Evolutionary conservation across 2,888 invertebrate species (phyloP).

Genomic region (Lasioglossum figueresi): DNA sequence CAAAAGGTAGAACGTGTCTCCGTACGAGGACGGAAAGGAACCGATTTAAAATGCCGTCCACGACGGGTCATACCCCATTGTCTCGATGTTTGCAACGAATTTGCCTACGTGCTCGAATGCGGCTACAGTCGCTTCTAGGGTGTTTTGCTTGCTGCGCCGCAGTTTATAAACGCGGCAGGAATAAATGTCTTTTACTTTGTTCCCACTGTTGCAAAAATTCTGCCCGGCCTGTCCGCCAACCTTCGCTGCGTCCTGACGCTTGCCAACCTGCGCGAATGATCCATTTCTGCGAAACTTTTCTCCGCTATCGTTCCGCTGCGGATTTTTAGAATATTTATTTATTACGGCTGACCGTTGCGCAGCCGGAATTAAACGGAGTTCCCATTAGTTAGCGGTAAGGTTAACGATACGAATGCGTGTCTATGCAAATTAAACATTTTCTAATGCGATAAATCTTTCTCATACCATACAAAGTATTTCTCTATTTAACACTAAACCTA

Average conservation of each 20-base stretch:
- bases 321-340: background rate
- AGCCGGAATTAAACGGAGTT: background rate
- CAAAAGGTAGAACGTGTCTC: slow-evolving; percentile 59
- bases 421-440: background rate
- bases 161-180: slow-evolving; percentile 77
- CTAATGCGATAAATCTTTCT: too few species aligned
- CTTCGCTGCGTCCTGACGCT: slow-evolving; percentile 28
- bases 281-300: background rate
- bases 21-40: slow-evolving; percentile 50
- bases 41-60: slow-evolving; percentile 74
- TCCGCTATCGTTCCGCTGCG: background rate
- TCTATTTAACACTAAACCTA: too few species aligned
- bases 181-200: slow-evolving; percentile 73
- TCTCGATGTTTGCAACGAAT: slow-evolving; percentile 77
- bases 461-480: too few species aligned
- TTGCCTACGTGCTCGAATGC: slow-evolving; percentile 80
- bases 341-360: background rate
- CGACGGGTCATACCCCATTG: slow-evolving; percentile 73
- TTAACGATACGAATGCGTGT: background rate
- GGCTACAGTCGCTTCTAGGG: slow-evolving; percentile 69
- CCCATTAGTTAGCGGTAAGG: background rate
- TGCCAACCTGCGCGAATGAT: slow-evolving; percentile 16
- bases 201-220: slow-evolving; percentile 32
- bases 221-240: slow-evolving; percentile 23
- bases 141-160: slow-evolving; percentile 60